Evolutionary conservation across 2,113 vertebrate species (phyloP).

Genomic region (Clarias gariepinus): DNA sequence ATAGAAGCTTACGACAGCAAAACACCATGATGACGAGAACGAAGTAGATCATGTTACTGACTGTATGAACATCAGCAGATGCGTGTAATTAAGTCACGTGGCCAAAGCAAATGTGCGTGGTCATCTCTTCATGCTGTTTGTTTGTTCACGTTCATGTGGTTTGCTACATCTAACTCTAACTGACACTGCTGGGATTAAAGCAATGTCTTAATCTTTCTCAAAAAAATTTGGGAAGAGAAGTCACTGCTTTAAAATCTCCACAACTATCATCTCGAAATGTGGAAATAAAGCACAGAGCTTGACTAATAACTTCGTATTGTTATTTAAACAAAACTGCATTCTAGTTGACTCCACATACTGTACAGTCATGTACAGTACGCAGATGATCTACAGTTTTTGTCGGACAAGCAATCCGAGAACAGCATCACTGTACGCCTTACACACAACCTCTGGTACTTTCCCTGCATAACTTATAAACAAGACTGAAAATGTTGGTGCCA

Average conservation of each 20-base stretch:
- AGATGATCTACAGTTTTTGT: background rate
- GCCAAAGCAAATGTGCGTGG: background rate
- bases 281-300: background rate
- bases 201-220: background rate
- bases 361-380: background rate
- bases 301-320: background rate
- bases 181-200: background rate
- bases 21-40: background rate
- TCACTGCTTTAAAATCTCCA: background rate
- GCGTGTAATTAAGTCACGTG: conserved; percentile 18
- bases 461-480: background rate
- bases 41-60: conserved; percentile 6
- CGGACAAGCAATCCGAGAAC: background rate
- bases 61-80: conserved; percentile 5
- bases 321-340: background rate
- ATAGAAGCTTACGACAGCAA: conserved; percentile 24
- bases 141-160: background rate
- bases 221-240: background rate
- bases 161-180: background rate
- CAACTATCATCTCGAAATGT: background rate
- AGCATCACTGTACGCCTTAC: background rate
- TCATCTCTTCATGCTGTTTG: background rate
- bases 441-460: background rate
- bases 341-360: background rate
- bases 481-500: background rate